Evolutionary conservation across 2,888 invertebrate genomes (phyloP).

Genomic region (Nymphalis polychloros): DNA sequence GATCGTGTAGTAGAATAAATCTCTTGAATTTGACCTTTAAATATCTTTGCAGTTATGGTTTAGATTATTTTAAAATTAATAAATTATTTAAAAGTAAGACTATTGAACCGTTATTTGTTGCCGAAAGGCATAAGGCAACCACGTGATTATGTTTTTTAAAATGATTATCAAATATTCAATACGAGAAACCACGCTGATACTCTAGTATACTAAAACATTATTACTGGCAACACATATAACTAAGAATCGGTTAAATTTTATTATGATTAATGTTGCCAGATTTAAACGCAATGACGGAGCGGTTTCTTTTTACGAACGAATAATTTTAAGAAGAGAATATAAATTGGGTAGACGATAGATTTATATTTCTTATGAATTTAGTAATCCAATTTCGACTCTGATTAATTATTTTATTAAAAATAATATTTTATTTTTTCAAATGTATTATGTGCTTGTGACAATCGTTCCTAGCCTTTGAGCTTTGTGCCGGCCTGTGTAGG

Average conservation of each 20-base stretch:
- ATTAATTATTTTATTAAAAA: neutral
- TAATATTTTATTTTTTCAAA: too few relatives aligned
- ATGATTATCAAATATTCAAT: neutral
- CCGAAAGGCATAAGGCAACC: too few relatives aligned
- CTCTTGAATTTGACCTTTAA: too few relatives aligned
- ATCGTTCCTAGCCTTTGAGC: too few relatives aligned
- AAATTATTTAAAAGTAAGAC: too few relatives aligned
- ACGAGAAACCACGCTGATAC: neutral
- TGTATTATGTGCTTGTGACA: too few relatives aligned
- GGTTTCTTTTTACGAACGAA: neutral
- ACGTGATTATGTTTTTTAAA: too few relatives aligned
- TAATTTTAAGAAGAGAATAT: conserved; percentile 4
- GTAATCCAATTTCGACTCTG: neutral
- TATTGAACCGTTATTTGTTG: too few relatives aligned
- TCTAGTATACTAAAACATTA: neutral
- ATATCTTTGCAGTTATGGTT: too few relatives aligned
- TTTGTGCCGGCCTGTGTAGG: too few relatives aligned
- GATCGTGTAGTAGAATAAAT: too few relatives aligned
- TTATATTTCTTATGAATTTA: neutral
- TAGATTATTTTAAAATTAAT: too few relatives aligned
- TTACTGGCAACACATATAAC: conserved; percentile 7
- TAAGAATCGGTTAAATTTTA: conserved; percentile 12
- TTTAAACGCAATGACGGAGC: neutral
- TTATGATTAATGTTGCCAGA: conserved; percentile 26
- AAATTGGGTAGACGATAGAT: neutral